Evolutionary conservation across 2,888 invertebrate species (phyloP).

Genomic region (Drosophila siamana): DNA sequence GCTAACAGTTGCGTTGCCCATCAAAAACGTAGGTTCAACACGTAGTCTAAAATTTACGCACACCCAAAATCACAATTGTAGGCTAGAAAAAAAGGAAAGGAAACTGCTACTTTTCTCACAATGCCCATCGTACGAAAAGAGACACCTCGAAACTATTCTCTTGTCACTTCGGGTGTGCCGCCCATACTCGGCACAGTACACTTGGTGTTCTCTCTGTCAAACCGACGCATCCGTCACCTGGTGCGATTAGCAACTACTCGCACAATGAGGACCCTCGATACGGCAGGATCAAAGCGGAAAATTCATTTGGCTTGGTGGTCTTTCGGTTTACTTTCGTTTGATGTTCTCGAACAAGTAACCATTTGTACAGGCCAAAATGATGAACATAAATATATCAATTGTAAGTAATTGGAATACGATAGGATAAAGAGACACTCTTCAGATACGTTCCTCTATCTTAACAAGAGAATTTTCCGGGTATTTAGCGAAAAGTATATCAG

Average conservation of each 20-base stretch:
- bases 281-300: conserved; percentile 85
- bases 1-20: conserved; percentile 45
- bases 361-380: conserved; percentile 31
- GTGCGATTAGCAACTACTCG: conserved; percentile 69
- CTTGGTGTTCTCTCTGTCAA: conserved; percentile 60
- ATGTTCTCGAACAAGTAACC: conserved; percentile 53
- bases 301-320: conserved; percentile 85
- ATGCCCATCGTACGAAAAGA: conserved; percentile 76
- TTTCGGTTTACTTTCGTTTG: conserved; percentile 62
- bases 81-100: conserved; percentile 22
- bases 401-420: conserved; percentile 34
- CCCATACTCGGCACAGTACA: conserved; percentile 12
- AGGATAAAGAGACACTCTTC: conserved; percentile 3
- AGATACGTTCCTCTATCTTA: background rate
- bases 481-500: background rate
- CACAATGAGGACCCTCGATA: conserved; percentile 78
- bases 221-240: conserved; percentile 83
- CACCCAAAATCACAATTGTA: conserved; percentile 38
- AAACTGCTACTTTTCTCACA: conserved; percentile 78
- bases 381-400: conserved; percentile 36
- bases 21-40: conserved; percentile 48
- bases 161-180: conserved; percentile 67
- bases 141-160: conserved; percentile 78
- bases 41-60: conserved; percentile 33
- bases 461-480: background rate